Base-by-base conservation (phyloP, 2,888 invertebrate genomes). In the Arctia plantaginis region DNA sequence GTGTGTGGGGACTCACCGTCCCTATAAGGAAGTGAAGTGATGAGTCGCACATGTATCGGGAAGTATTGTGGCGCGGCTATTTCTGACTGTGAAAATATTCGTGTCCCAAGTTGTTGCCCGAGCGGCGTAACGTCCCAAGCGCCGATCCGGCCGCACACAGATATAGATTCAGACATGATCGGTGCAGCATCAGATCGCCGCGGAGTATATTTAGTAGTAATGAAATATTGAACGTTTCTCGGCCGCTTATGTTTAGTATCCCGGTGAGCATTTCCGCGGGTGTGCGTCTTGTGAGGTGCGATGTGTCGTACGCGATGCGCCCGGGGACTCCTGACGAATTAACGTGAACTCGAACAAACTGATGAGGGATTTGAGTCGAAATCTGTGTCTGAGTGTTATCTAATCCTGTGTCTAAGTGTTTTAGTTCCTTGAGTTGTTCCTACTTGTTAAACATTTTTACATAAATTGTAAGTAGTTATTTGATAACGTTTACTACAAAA, bases 1-100 rank as follows among this genome's bases (percentile, higher is more conserved):
- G 62, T 18, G 30, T 30, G 62, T 18, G 59, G 13, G 67, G 62
- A 67, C 41, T 44, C 47, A 33, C 51, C 64, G 71, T 62, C 81
- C 78, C 69, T 75, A 77, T 72, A 83, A 81, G 84, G 83, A 83
- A 84, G 74, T 74, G 41, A 18, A 74, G 39, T 75, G 79, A 73
- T 77, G 76, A 77, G 76, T 71, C 71, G 77, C 77, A 78, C 76
- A 73, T 69, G 73, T 70, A 41, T 44, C 64, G 66, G 66, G 47
- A 77, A 81, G 39, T 69, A 69, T 73, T 69, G 74, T 79, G 80
- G 73, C 81, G 81, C 73, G 82, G 84, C 91, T 93, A 93, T 93
- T 93, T 92, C 89, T 88, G 92, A 89, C 87, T 88, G 90, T 88
- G 90, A 90, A 90, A 91, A 92, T 93, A 93, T 92, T 93, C 87